Conservation (phyloP, 2,797 vertebrate species). For the Pempheris klunzingeri region DNA sequence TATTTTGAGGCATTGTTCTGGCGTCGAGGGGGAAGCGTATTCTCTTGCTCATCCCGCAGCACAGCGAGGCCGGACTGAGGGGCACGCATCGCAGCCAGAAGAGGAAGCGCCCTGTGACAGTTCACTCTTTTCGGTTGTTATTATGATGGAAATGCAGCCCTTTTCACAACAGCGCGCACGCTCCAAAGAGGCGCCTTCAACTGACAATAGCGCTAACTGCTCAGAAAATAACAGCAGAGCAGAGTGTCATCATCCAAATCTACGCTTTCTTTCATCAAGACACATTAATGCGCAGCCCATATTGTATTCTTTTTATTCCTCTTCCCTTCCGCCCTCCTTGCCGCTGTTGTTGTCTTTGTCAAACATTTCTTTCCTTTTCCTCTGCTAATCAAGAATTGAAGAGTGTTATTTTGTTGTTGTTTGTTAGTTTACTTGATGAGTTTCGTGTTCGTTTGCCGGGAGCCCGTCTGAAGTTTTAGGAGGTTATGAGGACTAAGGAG, state of each 20-base stretch:
- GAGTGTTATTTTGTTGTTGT: conserved; percentile 55
- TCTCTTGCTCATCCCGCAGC: conserved; percentile 68
- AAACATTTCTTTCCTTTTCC: conserved; percentile 55
- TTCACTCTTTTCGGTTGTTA: conserved; percentile 67
- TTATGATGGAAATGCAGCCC: conserved; percentile 75
- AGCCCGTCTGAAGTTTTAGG: conserved; percentile 50
- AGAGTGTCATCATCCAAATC: conserved; percentile 60
- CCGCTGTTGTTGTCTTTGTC: conserved; percentile 37
- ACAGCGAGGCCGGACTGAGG: conserved; percentile 57
- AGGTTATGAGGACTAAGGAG: conserved; percentile 36
- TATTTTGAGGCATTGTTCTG: conserved; percentile 65
- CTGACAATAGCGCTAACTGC: conserved; percentile 49
- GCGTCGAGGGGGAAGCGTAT: conserved; percentile 50
- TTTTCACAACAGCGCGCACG: conserved; percentile 32
- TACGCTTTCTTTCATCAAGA: conserved; percentile 64
- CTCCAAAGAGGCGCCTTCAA: conserved; percentile 44
- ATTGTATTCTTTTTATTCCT: conserved; percentile 67
- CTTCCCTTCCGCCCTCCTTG: conserved; percentile 48
- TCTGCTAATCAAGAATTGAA: conserved; percentile 64
- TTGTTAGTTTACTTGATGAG: conserved; percentile 59
- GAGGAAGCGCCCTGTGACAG: conserved; percentile 68
- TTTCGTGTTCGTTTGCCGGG: conserved; percentile 20
- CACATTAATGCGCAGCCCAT: conserved; percentile 57
- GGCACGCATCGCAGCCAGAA: conserved; percentile 65
- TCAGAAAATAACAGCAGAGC: conserved; percentile 48